Percentiles rank a stretch among this genome's conserved stretches.
These are phyloP conservation scores for Siphamia tubifer DNA, from an alignment of 2,113 vertebrate species.

Conservation along the genomic window DNA sequence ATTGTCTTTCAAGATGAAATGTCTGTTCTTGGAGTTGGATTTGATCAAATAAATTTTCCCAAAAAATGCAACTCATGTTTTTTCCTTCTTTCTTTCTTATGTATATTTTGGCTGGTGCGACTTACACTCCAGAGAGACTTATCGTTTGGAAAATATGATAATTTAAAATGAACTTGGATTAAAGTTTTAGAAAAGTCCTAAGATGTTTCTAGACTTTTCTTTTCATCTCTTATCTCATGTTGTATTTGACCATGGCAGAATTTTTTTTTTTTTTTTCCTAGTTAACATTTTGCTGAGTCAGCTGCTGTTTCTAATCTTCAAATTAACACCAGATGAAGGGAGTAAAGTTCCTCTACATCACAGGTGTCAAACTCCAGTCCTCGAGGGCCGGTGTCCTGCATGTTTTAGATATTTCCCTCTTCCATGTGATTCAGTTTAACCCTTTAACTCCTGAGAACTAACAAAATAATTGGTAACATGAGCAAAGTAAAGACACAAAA, in stretches of 20 bases:
- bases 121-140: slow-evolving; percentile 19
- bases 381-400: too few species aligned
- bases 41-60: too few species aligned
- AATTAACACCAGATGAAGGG: slow-evolving; percentile 7
- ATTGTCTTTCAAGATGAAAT: too few species aligned
- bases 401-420: too few species aligned
- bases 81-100: slow-evolving; percentile 8
- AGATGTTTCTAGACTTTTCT: not conserved
- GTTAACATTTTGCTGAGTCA: not conserved
- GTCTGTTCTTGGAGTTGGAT: too few species aligned
- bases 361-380: too few species aligned
- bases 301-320: not conserved
- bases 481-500: too few species aligned
- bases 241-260: not conserved
- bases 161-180: slow-evolving; percentile 33
- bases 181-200: slow-evolving; percentile 28
- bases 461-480: too few species aligned
- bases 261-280: not conserved
- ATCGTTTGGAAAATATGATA: slow-evolving; percentile 46
- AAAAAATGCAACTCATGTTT: too few species aligned
- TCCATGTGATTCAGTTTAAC: too few species aligned
- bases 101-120: too few species aligned
- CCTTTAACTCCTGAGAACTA: too few species aligned
- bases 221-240: accelerated
- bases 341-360: slow-evolving; percentile 38